Conservation (phyloP, 2,797 vertebrate genomes). For the Galaxias olidus region DNA sequence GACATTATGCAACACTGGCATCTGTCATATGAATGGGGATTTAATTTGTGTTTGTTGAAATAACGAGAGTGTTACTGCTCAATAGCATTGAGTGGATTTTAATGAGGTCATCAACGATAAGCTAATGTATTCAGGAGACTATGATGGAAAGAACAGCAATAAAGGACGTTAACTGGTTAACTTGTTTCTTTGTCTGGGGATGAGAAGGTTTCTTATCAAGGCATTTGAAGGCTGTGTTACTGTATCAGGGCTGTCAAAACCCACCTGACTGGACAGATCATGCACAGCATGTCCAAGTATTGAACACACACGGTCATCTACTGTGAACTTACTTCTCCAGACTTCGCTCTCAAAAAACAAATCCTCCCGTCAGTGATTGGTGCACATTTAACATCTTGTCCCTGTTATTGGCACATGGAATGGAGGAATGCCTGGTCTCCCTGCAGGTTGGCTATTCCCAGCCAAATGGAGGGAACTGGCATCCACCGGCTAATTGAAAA, state of each 20-base stretch:
- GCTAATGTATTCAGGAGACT: too few relatives aligned
- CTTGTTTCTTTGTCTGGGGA: conserved; percentile 14
- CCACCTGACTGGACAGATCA: background rate
- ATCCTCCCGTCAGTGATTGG: too few relatives aligned
- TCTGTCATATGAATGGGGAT: background rate
- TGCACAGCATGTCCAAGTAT: conserved; percentile 4
- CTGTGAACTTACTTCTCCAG: too few relatives aligned
- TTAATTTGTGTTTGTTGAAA: background rate
- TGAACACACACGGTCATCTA: too few relatives aligned
- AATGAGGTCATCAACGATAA: too few relatives aligned
- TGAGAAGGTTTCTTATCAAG: conserved; percentile 19
- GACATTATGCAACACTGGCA: background rate
- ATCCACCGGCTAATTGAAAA: conserved; percentile 40
- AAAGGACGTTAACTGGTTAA: background rate
- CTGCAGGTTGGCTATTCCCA: conserved; percentile 11
- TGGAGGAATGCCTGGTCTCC: conserved; percentile 11
- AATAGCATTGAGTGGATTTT: background rate
- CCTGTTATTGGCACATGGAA: background rate
- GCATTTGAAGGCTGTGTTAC: conserved; percentile 10
- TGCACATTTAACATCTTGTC: too few relatives aligned
- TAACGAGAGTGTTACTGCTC: background rate
- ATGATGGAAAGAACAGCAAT: too few relatives aligned
- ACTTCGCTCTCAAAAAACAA: too few relatives aligned
- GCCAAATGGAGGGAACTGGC: conserved; percentile 14
- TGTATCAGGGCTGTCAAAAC: conserved; percentile 10